Base-by-base conservation (phyloP, 2,888 invertebrate species). In the Meandrusa payeni region DNA sequence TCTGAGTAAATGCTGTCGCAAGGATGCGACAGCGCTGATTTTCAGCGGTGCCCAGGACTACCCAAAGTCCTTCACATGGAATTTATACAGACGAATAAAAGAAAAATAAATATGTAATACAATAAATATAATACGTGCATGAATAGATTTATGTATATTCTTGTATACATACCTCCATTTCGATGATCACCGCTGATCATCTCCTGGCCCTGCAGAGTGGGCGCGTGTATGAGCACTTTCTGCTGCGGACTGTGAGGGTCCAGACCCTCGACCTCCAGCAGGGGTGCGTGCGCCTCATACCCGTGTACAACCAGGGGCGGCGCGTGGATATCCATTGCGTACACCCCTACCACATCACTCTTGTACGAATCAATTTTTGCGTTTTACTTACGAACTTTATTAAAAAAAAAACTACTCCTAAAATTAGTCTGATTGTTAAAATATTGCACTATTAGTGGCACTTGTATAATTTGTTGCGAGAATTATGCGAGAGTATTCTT, bases 241-340 rank as follows among this genome's bases (percentile, higher is more conserved):
- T 88, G 87, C 59, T 86, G 86, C 44, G 87, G 86, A 54, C 86
- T 86, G 39, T 87, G 86, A 44, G 86, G 82, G 41, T 86, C 83
- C 57, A 88, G 33, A 2, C 85, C 86, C 47, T 88, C 87, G 0
- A 88, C 87, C 50, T 86, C 86, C 60, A 88, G 41, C 23, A 88
- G 50, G 0, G 86, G 82, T 1, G 86, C 86, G 40, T 88, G 87
- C n/a, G 82, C 76, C 39, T 87, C 85, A 46, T 88, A 86, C 13
- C 82, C 80, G 57, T 85, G 86, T 15, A 85, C 86, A 11, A 85
- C 81, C 51, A 86, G 50, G 4, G 75, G 73, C 0, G 82, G 81
- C n/a, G 85, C 76, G 72, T 87, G 86, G 20, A 87, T 69, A 76
- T 86, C 87, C 85, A 87, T 87, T 37, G 54, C 58, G 51, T 57